phyloP scores from a whole-genome alignment of 2,113 vertebrate species.

The Pedetes capensis region DNA sequence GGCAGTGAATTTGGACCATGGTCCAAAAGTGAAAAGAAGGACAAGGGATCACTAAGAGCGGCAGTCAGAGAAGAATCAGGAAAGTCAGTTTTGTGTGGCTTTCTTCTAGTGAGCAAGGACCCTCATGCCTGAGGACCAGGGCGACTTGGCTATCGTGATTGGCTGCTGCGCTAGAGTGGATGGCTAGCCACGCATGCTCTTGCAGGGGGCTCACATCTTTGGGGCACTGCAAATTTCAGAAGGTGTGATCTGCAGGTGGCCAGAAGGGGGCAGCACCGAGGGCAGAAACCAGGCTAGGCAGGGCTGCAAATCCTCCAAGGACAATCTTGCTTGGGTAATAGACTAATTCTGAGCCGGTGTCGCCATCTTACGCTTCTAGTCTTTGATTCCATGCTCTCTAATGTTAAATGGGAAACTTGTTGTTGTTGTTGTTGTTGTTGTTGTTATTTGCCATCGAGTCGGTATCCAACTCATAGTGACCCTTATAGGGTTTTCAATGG shows the following conservation, averaged over 20 bases:
- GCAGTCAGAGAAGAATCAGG: neutral
- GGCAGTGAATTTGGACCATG: neutral
- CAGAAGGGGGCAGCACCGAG: neutral
- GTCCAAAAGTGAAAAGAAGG: neutral
- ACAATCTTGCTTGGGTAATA: neutral
- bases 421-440: too few species aligned
- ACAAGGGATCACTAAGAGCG: neutral
- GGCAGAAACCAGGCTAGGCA: neutral
- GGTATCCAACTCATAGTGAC: too few species aligned
- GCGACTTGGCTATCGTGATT: too few species aligned
- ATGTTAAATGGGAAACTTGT: neutral
- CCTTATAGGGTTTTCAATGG: too few species aligned
- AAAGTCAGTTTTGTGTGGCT: neutral
- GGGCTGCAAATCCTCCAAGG: neutral
- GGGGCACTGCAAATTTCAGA: neutral
- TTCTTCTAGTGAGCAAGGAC: neutral
- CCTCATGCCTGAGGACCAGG: neutral
- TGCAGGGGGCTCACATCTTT: neutral
- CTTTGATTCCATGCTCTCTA: neutral
- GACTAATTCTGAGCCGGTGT: neutral
- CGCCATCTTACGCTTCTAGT: neutral
- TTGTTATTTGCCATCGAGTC: too few species aligned
- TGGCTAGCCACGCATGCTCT: neutral
- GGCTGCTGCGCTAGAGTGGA: neutral
- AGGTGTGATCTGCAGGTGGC: neutral